These are phyloP conservation scores for Orthosia incerta DNA, from an alignment of 2,888 invertebrate genomes.

Conservation along the genomic window DNA sequence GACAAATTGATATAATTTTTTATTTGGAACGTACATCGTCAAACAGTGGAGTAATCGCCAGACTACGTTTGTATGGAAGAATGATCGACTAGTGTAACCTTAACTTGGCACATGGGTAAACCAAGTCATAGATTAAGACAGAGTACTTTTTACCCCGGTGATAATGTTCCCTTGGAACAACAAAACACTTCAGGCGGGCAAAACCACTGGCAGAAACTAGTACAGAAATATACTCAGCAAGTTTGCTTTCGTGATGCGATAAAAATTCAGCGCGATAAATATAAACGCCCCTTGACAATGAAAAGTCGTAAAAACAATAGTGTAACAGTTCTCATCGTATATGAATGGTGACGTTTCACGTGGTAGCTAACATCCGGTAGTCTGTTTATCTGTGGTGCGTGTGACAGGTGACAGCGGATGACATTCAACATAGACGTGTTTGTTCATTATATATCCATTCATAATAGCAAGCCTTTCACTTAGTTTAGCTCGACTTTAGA, in stretches of 20 bases:
- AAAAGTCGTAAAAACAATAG: conserved; percentile 60
- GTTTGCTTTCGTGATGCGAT: conserved; percentile 42
- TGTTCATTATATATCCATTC: no score
- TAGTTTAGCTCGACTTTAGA: not conserved
- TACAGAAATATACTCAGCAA: conserved; percentile 6
- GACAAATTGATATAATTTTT: no score
- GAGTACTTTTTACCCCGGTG: no score
- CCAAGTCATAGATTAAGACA: no score
- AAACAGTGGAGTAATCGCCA: no score
- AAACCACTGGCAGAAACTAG: no score
- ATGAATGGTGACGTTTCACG: conserved; percentile 66
- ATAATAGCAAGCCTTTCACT: not conserved
- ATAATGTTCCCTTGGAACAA: no score
- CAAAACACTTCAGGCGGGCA: no score
- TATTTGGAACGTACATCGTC: no score
- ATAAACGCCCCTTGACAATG: conserved; percentile 63
- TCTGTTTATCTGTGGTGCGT: conserved; percentile 31
- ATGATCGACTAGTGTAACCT: no score
- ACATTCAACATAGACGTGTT: not conserved
- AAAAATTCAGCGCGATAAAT: conserved; percentile 32
- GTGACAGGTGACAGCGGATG: conserved; percentile 44
- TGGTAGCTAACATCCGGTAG: conserved; percentile 64
- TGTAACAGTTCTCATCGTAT: conserved; percentile 67
- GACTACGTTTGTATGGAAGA: no score
- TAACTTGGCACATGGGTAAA: no score